These are phyloP conservation scores for Eufriesea mexicana DNA, from an alignment of 1,140 invertebrate genomes.

Conservation along the genomic window DNA sequence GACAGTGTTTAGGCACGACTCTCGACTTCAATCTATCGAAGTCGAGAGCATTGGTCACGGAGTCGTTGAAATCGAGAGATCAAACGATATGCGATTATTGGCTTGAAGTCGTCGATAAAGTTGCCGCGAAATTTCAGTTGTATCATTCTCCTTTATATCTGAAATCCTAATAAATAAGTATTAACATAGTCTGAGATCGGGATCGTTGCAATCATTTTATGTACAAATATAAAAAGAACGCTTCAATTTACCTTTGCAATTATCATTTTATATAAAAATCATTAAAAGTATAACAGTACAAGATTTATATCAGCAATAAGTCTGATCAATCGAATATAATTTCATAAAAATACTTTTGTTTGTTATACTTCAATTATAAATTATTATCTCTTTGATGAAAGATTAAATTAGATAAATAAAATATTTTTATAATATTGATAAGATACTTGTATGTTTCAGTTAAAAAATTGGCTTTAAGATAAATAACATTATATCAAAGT, in stretches of 20 bases:
- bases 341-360: neutral
- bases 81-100: constrained; percentile 51
- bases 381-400: neutral
- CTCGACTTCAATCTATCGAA: constrained; percentile 65
- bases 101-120: constrained; percentile 28
- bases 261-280: neutral
- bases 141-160: constrained; percentile 46
- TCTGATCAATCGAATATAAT: neutral
- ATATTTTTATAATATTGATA: neutral
- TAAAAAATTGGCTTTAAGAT: neutral
- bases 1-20: constrained; percentile 75
- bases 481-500: no score
- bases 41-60: constrained; percentile 46
- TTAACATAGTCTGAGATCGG: constrained; percentile 76
- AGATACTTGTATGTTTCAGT: neutral
- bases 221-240: constrained; percentile 19
- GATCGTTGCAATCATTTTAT: constrained; percentile 58
- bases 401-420: neutral
- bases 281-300: neutral
- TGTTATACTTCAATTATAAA: neutral
- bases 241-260: no score
- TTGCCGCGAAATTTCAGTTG: neutral
- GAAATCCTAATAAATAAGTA: constrained; percentile 71
- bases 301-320: neutral
- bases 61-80: constrained; percentile 60